phyloP scores from a whole-genome alignment of 2,888 invertebrate genomes.

The Phytoseiulus persimilis region DNA sequence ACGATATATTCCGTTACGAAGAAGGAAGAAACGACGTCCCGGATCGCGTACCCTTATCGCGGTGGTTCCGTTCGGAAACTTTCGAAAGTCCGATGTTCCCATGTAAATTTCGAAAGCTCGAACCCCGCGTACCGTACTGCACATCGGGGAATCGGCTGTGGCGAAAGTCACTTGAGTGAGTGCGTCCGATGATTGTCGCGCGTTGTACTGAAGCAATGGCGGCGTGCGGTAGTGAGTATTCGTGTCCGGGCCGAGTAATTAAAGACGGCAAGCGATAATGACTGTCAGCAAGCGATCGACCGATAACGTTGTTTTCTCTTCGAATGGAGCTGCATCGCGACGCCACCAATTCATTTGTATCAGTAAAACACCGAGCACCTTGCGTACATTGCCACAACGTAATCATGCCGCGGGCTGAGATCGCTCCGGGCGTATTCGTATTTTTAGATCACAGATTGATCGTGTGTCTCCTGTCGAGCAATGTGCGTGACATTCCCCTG shows the following conservation, averaged over 20 bases:
- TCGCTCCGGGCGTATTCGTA: not conserved
- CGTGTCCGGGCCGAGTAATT: not conserved
- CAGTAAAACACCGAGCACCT: not conserved
- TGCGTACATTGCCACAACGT: not conserved
- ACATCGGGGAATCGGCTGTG: not conserved
- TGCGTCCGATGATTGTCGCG: not conserved
- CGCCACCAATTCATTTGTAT: not conserved
- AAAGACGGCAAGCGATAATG: not conserved
- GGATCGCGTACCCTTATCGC: not conserved
- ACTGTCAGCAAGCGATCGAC: not conserved
- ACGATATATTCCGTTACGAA: not conserved
- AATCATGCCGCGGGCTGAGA: not conserved
- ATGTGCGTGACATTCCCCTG: not conserved
- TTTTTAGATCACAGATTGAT: not conserved
- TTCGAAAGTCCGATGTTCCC: not conserved
- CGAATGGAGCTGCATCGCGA: not conserved
- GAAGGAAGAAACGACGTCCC: not conserved
- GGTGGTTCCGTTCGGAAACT: not conserved
- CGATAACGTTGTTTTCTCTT: not conserved
- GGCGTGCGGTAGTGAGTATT: not conserved
- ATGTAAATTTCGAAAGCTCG: not conserved
- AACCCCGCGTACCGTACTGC: not conserved
- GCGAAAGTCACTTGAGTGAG: not conserved
- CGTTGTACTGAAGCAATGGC: not conserved
- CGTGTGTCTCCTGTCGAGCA: not conserved